phyloP scores from a whole-genome alignment of 2,888 invertebrate species.

The Drosophila meridionalis region DNA sequence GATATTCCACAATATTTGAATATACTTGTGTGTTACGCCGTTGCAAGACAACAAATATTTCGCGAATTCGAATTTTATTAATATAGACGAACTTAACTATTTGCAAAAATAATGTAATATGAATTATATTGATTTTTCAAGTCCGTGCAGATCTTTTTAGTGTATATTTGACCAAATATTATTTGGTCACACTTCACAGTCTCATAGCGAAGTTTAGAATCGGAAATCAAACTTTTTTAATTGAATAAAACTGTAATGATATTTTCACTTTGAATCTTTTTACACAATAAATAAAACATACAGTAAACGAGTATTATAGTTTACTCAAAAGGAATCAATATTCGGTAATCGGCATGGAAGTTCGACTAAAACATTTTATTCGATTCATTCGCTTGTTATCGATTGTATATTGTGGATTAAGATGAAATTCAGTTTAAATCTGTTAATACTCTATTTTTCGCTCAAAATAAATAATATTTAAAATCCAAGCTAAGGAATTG shows the following conservation, averaged over 20 bases:
- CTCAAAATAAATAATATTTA: too few species aligned
- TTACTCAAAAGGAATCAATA: background rate
- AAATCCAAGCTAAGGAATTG: too few species aligned
- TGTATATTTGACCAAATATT: constrained; percentile 1
- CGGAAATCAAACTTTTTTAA: background rate
- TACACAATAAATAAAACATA: too few species aligned
- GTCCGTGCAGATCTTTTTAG: constrained; percentile 11
- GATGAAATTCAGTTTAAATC: too few species aligned
- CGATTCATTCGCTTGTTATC: background rate
- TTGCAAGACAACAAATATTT: background rate
- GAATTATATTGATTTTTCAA: constrained; percentile 54
- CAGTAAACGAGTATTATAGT: too few species aligned
- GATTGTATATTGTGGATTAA: background rate
- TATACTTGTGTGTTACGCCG: background rate
- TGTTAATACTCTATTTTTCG: too few species aligned
- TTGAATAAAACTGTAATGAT: background rate
- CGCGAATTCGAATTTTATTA: background rate
- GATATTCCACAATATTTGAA: background rate
- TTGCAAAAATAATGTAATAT: constrained; percentile 32
- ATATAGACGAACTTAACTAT: constrained; percentile 23
- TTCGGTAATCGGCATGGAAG: too few species aligned
- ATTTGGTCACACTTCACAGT: constrained; percentile 54
- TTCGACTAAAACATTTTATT: background rate
- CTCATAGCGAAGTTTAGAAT: background rate
- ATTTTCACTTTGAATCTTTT: background rate